Evolutionary conservation across 2,113 vertebrate species (phyloP).

Genomic region (Nicator chloris): DNA sequence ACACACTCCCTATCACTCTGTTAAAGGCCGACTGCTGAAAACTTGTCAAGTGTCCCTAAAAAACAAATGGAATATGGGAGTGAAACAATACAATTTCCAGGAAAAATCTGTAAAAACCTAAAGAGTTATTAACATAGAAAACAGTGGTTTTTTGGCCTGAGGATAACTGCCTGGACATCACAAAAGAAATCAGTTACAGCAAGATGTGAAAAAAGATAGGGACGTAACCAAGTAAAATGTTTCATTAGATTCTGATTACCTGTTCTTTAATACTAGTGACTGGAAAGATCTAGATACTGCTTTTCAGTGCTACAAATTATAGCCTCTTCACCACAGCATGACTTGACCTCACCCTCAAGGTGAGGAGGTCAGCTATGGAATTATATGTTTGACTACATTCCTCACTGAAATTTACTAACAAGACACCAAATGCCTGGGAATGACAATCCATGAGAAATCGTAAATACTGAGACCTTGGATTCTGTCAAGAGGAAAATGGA

Average conservation of each 20-base stretch:
- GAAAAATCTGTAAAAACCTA: not conserved
- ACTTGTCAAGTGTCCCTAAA: conserved; percentile 92
- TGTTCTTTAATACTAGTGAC: not conserved
- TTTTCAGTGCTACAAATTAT: not conserved
- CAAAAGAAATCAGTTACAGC: not conserved
- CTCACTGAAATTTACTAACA: fast-evolving
- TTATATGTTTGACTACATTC: fast-evolving
- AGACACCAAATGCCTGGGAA: not conserved
- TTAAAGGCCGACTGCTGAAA: conserved; percentile 97
- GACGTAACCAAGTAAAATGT: not conserved
- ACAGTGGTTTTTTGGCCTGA: not conserved
- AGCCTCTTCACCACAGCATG: not conserved
- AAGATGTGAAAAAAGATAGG: not conserved
- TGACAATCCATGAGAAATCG: not conserved
- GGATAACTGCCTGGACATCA: not conserved
- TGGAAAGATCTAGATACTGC: not conserved
- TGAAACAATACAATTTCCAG: not conserved
- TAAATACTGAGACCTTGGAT: not conserved
- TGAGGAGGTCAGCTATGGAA: not conserved
- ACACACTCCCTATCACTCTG: conserved; percentile 78
- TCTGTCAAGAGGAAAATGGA: not conserved
- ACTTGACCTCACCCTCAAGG: not conserved
- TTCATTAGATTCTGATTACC: not conserved
- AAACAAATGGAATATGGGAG: not conserved
- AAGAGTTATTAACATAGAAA: not conserved